Base-by-base conservation (phyloP, 2,888 invertebrate genomes). In the Acholoe squamosa region DNA sequence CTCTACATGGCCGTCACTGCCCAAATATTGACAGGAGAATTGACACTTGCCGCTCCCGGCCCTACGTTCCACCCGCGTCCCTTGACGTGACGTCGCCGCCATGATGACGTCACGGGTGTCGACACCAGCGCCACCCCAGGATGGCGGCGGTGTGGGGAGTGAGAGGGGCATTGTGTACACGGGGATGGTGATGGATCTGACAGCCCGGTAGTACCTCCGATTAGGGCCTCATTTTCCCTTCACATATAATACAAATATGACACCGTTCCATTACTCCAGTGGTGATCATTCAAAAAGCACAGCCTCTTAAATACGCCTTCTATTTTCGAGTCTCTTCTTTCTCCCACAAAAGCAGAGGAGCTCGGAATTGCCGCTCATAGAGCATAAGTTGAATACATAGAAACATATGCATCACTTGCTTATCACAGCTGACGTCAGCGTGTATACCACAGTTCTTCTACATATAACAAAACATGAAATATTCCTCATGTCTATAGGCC, bases 221-320 rank as follows among this genome's bases (percentile, higher is more conserved):
- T 86, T 86, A 86, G 86, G 86, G 54, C 54, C 86, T 56, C 86
- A 86, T 86, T 86, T 86, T 51, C 54, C 86, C 86, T 51, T 86
- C 86, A 54, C 86, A 54, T 86, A 86, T 86, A 86, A 86, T 86
- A 54, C 86, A 86, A 86, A 86, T 86, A 86, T 86, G 86, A 86
- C 86, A 86, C 86, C 56, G 86, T 86, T 86, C 86, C 86, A 86
- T 86, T 86, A 86, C 28, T 19, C 25, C 14, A 25, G 22, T 28
- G 54, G 56, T 86, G 86, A 86, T 86, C 86, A 86, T 86, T 86
- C 86, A 86, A 86, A 56, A 56, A 31, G 54, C 86, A 0, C 54
- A 7, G 12, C 86, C 43, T 84, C 43, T 86, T 54, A 86, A 86
- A 56, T 54, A 86, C 52, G 54, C 54, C 52, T 86, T 25, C n/a